Base-by-base conservation (phyloP, 2,797 vertebrate genomes). In the Erethizon dorsatum region DNA sequence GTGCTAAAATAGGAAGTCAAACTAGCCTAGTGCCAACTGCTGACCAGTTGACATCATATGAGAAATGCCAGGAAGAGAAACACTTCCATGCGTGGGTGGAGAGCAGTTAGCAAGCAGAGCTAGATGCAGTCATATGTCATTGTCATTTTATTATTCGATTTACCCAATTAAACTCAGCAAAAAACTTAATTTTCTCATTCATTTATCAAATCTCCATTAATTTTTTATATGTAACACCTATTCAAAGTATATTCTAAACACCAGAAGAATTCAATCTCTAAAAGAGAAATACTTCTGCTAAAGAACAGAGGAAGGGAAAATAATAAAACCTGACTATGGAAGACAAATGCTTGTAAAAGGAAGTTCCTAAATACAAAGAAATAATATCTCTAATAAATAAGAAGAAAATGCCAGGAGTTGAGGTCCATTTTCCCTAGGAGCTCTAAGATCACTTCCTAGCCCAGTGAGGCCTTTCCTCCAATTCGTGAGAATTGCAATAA, bases 401-500 rank as follows among this genome's bases (percentile, higher is more conserved):
- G 45, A 88, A 79, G 86, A 85, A 83, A 89, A 69, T 31, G 26
- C 56, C 94, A 83, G 69, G 41, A 73, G 71, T 94, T 63, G 47
- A 93, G 65, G 77, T 87, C 84, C 31, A 18, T 83, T 95, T 95
- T 95, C 95, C 91, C 75, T 54, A 57, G 14, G 75, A 61, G 69
- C 78, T 80, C 86, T 89, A 82, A 78, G 63, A 83, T 95, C 20
- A 17, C 85, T 96, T 95, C 88, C 94, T 92, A 63, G 50, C 59
- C 63, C 93, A 73, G 0, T 24, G 69, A 95, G 67, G 88, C 50
- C 67, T 90, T 95, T 65, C 85, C 92, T 94, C 45, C 61, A 78
- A 54, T 91, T 69, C 97, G 91, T 93, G 95, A 96, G 96, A 97
- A 94, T 6, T 15, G 61, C 92, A 86, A 2, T 69, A 56, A 33